Conservation (phyloP, 2,797 vertebrate species). For the Sphaeramia orbicularis region DNA sequence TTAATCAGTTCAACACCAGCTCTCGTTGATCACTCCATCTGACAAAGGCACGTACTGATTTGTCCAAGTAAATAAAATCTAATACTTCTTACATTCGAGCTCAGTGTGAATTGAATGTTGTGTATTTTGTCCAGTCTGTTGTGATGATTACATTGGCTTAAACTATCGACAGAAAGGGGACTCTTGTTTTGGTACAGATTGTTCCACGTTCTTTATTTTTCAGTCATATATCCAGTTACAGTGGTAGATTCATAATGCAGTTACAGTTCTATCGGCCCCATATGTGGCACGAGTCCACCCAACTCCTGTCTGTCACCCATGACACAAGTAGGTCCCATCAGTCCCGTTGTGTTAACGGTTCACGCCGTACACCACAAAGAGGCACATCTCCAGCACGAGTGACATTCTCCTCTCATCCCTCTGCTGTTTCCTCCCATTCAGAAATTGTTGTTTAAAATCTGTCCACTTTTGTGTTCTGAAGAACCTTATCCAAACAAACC, state of each 20-base stretch:
- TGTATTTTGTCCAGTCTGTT: not conserved
- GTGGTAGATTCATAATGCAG: slow-evolving; percentile 81
- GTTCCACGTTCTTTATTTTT: slow-evolving; percentile 84
- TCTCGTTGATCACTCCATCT: slow-evolving; percentile 74
- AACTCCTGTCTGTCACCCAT: slow-evolving; percentile 21
- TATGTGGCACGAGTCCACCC: slow-evolving; percentile 48
- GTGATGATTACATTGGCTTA: slow-evolving; percentile 11
- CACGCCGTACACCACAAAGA: slow-evolving; percentile 58
- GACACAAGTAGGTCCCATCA: slow-evolving; percentile 51
- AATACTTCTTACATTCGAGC: slow-evolving; percentile 9
- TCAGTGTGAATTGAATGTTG: slow-evolving; percentile 20
- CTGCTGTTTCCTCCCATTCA: slow-evolving; percentile 15
- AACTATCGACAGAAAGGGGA: slow-evolving; percentile 45
- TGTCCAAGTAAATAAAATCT: slow-evolving; percentile 44
- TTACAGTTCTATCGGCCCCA: slow-evolving; percentile 80
- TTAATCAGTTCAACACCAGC: slow-evolving; percentile 81
- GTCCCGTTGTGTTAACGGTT: slow-evolving; percentile 42
- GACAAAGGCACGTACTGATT: slow-evolving; percentile 11
- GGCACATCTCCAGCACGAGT: slow-evolving; percentile 45
- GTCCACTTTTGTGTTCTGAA: slow-evolving; percentile 57
- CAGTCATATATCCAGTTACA: slow-evolving; percentile 84
- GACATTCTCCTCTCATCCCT: slow-evolving; percentile 32
- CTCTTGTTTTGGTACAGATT: slow-evolving; percentile 58
- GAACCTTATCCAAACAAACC: slow-evolving; percentile 54
- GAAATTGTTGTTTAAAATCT: slow-evolving; percentile 47